Base-by-base conservation (phyloP, 2,888 invertebrate genomes). In the Frankliniella intonsa region DNA sequence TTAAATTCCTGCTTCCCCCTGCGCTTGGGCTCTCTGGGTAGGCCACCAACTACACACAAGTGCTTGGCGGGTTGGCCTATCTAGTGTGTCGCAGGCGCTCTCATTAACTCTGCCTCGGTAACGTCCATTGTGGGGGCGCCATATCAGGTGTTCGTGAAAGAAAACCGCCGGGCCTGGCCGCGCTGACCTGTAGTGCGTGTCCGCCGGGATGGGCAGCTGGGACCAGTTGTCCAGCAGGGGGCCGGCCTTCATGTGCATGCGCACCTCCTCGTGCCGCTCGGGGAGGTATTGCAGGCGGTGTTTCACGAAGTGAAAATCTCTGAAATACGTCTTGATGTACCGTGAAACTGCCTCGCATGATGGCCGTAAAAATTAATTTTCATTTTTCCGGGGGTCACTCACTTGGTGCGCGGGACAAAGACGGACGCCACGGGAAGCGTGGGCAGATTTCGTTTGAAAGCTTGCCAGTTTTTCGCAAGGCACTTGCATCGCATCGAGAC, bases 171-270 rank as follows among this genome's bases (percentile, higher is more conserved):
- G n/a, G n/a, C n/a, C n/a, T n/a, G n/a, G n/a, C 3, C 38, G 2
- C 38, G 38, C 38, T 38, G 38, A 76, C 69, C 69, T 76, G 69
- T 76, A 12, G 69, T 25, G 69, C 22, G 25, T 25, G 69, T 76
- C 69, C 22, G 25, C 69, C 2, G 22, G 25, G 25, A 76, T 76
- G 25, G 69, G 69, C 10, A 76, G 69, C 69, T 76, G 69, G 22
- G 25, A 76, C 69, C 69, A 76, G 22, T 25, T 22, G 69, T 76
- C 69, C 69, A 76, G 69, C 69, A 76, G 69, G 8, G 69, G 69
- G 22, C 69, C 69, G 25, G 22, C 69, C 69, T 12, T 25, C 25
- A 76, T 22, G 69, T 25, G 69, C 69, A 76, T 76, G 22, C 25
- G 62, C 19, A 62, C 62, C 62, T 62, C 62, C n/a, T 22, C 69